These are phyloP conservation scores for Amphiprion percula DNA, from an alignment of 2,113 vertebrate species.

Conservation along the genomic window DNA sequence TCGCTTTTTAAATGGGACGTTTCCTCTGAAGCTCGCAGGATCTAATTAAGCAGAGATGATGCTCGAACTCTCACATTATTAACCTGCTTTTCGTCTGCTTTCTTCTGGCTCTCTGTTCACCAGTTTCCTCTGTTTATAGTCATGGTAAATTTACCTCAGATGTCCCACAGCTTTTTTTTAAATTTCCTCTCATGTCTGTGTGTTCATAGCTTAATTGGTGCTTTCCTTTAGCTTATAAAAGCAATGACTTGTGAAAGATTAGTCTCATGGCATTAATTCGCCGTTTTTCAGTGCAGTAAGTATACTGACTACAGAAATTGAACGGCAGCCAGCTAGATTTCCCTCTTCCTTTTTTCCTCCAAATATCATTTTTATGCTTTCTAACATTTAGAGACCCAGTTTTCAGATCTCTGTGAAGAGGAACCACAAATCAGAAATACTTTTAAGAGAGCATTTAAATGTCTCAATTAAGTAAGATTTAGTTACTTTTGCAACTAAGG, in stretches of 20 bases:
- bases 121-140: conserved; percentile 60
- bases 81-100: conserved; percentile 59
- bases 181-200: background rate
- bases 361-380: background rate
- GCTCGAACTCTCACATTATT: conserved; percentile 52
- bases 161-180: conserved; percentile 37
- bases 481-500: background rate
- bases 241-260: conserved; percentile 50
- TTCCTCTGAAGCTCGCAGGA: conserved; percentile 54
- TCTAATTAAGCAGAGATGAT: conserved; percentile 57
- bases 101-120: conserved; percentile 24
- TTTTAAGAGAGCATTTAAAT: background rate
- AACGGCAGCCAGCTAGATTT: background rate
- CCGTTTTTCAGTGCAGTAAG: background rate
- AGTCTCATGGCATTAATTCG: conserved; percentile 41
- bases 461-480: background rate
- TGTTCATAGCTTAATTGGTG: conserved; percentile 30
- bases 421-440: background rate
- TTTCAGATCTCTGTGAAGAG: background rate
- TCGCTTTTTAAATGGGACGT: conserved; percentile 25
- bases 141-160: conserved; percentile 56
- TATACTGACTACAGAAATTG: background rate
- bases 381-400: background rate
- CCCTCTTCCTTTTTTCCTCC: background rate
- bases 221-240: conserved; percentile 41